A percentile compares a stretch with the other conserved stretches of the same genome.
Conservation (phyloP, 2,797 vertebrate species). For the Pristis pectinata region DNA sequence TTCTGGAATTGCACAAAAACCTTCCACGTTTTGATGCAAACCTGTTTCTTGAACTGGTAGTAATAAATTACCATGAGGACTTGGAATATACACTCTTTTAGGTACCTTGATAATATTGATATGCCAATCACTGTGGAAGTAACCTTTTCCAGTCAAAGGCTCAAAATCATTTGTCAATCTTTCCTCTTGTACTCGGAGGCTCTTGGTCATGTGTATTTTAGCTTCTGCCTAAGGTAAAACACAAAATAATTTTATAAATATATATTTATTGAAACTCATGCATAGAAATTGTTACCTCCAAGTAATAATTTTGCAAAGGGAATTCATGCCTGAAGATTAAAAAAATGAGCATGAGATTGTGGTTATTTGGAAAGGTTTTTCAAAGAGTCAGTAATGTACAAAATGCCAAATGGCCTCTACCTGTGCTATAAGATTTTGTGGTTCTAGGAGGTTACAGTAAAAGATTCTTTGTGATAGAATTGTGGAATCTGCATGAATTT, state of each 20-base stretch:
- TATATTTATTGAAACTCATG: no score
- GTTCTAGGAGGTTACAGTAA: no score
- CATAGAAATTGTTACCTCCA: no score
- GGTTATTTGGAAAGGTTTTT: no score
- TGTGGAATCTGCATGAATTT: no score
- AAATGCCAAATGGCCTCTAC: no score
- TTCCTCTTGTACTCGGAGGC: constrained; percentile 63
- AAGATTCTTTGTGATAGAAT: no score
- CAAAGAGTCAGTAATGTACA: no score
- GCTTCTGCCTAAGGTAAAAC: constrained; percentile 53
- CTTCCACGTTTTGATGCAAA: background rate
- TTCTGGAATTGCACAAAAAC: constrained; percentile 49
- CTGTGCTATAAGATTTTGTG: no score
- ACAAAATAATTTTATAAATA: background rate
- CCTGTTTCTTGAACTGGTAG: background rate
- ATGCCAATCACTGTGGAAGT: constrained; percentile 69
- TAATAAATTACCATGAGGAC: background rate
- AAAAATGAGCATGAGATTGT: no score
- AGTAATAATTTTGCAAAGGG: no score
- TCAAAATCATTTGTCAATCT: constrained; percentile 57
- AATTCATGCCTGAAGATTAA: no score
- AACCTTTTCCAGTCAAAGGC: constrained; percentile 60
- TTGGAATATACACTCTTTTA: background rate
- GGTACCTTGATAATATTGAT: constrained; percentile 75
- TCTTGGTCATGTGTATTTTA: constrained; percentile 53